These are phyloP conservation scores for Heliconius hortense DNA, from an alignment of 2,888 invertebrate genomes.

Conservation along the genomic window DNA sequence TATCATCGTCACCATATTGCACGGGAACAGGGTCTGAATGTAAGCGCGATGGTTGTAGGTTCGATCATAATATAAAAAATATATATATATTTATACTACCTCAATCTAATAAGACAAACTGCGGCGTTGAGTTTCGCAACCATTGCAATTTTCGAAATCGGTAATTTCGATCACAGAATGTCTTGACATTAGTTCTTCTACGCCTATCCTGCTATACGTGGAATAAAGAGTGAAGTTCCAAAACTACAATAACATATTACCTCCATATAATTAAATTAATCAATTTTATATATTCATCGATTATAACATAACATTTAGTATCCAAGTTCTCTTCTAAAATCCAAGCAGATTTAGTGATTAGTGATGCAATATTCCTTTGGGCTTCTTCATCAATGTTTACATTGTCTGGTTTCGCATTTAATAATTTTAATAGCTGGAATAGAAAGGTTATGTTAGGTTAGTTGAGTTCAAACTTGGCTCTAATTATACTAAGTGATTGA, in stretches of 20 bases:
- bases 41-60: too few relatives aligned
- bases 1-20: too few relatives aligned
- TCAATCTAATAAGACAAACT: too few relatives aligned
- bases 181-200: neutral
- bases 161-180: neutral
- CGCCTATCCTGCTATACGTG: too few relatives aligned
- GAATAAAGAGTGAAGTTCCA: too few relatives aligned
- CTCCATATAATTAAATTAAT: conserved; percentile 59
- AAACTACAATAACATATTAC: conserved; percentile 44
- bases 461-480: neutral
- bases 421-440: conserved; percentile 60
- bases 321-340: conserved; percentile 48
- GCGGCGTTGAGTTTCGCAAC: too few relatives aligned
- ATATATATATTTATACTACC: too few relatives aligned
- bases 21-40: too few relatives aligned
- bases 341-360: conserved; percentile 47
- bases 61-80: too few relatives aligned
- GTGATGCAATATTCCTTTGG: conserved; percentile 21
- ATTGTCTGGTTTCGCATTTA: conserved; percentile 52
- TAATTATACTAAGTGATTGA: neutral
- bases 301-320: conserved; percentile 57
- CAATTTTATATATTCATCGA: conserved; percentile 61
- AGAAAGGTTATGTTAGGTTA: neutral
- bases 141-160: too few relatives aligned
- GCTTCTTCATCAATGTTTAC: conserved; percentile 40